Base-by-base conservation (phyloP, 2,888 invertebrate genomes). In the Drosophila maculinotata region DNA sequence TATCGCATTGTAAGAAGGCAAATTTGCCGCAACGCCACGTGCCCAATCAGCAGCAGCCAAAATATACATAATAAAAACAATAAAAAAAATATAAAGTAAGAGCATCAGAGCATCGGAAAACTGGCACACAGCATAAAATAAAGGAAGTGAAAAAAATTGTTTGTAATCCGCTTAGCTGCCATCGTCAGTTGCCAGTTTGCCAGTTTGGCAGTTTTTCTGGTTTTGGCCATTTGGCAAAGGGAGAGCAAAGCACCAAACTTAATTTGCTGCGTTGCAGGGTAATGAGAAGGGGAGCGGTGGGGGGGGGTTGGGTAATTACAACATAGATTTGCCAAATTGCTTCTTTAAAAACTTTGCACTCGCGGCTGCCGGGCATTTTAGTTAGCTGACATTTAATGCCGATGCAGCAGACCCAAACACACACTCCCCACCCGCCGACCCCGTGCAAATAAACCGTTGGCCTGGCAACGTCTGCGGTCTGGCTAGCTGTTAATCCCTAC, bases 131-230 rank as follows among this genome's bases (percentile, higher is more conserved):
- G 56, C 53, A 31, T 7, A 39, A 26, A 17, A 15, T 30, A 31
- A 52, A 39, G 31, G 35, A 56, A 44, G 51, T 38, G 31, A 41
- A 42, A 54, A 54, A 52, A 48, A 57, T 66, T 56, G 20, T n/a
- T 82, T 85, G 69, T 81, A 82, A 82, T 82, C 87, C 87, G 84
- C 87, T 82, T 82, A 81, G 81, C 75, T 79, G 80, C 44, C 76
- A 60, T 49, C 76, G 66, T 71, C 72, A 70, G 76, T 60, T 70
- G 70, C 38, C 71, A 62, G 52, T 47, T 38, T 56, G 66, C 52
- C 63, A n/a, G 15, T 9, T 33, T 56, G 36, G 30, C 20, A n/a
- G 20, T 20, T 52, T 52, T 59, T 45, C 20, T 20, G 20, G 20
- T 4, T 20, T 45, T 45, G 45, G 69, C 69, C 71, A 75, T 75